These are phyloP conservation scores for Alcedo atthis DNA, from an alignment of 2,797 vertebrate genomes.

Conservation along the genomic window DNA sequence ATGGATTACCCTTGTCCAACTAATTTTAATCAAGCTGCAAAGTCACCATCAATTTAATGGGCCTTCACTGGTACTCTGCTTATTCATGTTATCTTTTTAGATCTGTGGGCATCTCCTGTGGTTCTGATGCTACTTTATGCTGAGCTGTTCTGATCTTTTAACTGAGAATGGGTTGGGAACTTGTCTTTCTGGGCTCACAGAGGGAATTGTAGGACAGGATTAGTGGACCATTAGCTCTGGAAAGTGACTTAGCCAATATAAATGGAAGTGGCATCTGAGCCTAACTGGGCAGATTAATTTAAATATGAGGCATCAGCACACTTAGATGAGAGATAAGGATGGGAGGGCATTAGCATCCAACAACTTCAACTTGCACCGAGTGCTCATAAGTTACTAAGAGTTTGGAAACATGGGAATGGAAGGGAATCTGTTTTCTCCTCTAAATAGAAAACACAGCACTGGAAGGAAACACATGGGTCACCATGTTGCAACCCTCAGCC, in stretches of 20 bases:
- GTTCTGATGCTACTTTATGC: constrained; percentile 4
- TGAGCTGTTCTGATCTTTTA: constrained; percentile 1
- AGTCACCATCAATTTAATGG: constrained; percentile 31
- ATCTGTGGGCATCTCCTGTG: not conserved
- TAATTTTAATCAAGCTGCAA: constrained; percentile 27
- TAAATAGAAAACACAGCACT: not conserved
- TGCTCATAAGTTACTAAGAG: not conserved
- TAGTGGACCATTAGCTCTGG: constrained; percentile 18
- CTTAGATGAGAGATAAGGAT: not conserved
- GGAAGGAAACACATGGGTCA: not conserved
- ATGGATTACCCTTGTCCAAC: constrained; percentile 45
- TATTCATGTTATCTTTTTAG: constrained; percentile 2
- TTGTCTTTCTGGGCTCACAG: not conserved
- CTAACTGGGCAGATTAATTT: not conserved
- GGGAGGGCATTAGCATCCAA: not conserved
- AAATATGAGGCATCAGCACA: not conserved
- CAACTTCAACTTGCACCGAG: not conserved
- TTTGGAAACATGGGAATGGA: not conserved
- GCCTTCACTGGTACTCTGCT: not conserved
- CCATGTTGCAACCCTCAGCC: not conserved
- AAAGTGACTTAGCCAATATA: not conserved
- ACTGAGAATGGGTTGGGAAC: not conserved
- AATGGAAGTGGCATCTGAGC: not conserved
- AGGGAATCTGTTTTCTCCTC: not conserved
- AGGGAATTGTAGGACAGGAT: not conserved